Conservation (phyloP, 2,113 vertebrate species). For the Phyllopteryx taeniolatus region DNA sequence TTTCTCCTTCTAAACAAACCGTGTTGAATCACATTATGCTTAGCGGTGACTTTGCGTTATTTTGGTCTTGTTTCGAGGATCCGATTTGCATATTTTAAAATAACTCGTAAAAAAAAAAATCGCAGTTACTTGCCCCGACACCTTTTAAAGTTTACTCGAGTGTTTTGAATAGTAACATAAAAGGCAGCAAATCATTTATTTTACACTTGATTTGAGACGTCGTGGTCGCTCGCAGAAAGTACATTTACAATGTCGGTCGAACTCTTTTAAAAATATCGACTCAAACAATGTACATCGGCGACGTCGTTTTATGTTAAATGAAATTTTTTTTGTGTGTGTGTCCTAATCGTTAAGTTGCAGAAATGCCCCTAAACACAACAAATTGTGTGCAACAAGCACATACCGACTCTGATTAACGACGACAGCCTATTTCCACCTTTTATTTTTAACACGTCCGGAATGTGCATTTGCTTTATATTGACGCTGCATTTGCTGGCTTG, state of each 20-base stretch:
- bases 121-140: background rate
- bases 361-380: conserved; percentile 24
- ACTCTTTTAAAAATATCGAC: background rate
- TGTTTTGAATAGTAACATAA: background rate
- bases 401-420: conserved; percentile 44
- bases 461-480: conserved; percentile 59
- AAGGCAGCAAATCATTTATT: background rate
- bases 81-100: background rate
- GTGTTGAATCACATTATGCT: background rate
- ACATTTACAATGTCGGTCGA: background rate
- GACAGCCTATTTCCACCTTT: conserved; percentile 57
- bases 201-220: background rate
- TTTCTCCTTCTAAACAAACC: background rate
- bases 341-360: conserved; percentile 25
- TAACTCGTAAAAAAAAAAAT: background rate
- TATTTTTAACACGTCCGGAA: conserved; percentile 69
- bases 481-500: conserved; percentile 12
- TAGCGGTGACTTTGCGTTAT: background rate
- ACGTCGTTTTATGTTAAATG: background rate
- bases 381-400: conserved; percentile 39
- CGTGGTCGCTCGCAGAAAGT: background rate
- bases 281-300: background rate
- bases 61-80: background rate
- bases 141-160: background rate
- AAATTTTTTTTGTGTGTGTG: background rate